phyloP scores from a whole-genome alignment of 2,797 vertebrate species.

The Falco rusticolus region DNA sequence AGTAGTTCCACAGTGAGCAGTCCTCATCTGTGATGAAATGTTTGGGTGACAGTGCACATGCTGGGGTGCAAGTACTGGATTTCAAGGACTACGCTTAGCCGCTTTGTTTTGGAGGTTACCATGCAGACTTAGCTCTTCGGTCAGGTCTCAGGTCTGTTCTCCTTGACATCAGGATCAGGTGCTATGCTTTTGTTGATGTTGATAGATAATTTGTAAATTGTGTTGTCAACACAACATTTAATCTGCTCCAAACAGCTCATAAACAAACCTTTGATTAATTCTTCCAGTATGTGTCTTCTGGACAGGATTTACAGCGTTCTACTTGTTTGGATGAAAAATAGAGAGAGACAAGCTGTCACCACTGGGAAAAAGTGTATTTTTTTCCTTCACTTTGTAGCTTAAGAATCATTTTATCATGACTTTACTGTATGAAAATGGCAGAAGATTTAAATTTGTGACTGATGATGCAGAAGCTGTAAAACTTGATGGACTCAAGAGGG shows the following conservation, averaged over 20 bases:
- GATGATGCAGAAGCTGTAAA: slow-evolving; percentile 23
- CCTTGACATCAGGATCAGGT: slow-evolving; percentile 14
- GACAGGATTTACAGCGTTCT: slow-evolving; percentile 76
- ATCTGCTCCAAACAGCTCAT: slow-evolving; percentile 76
- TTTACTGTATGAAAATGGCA: slow-evolving; percentile 53
- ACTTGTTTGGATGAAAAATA: slow-evolving; percentile 78
- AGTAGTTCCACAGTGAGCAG: not conserved
- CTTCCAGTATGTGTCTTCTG: slow-evolving; percentile 71
- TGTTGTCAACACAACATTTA: slow-evolving; percentile 77
- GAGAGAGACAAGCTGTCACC: slow-evolving; percentile 69
- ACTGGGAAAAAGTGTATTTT: slow-evolving; percentile 33
- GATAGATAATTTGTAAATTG: slow-evolving; percentile 78
- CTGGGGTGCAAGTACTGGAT: not conserved
- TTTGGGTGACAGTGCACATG: not conserved
- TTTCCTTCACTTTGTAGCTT: slow-evolving; percentile 38
- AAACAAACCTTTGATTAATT: slow-evolving; percentile 81
- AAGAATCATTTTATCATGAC: slow-evolving; percentile 51
- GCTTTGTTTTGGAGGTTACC: slow-evolving; percentile 8
- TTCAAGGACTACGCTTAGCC: not conserved
- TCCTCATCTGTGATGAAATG: not conserved
- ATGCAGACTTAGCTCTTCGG: not conserved
- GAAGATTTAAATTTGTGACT: slow-evolving; percentile 50
- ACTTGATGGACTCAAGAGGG: slow-evolving; percentile 8
- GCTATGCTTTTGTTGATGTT: slow-evolving; percentile 52
- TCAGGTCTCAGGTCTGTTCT: not conserved